phyloP scores from a whole-genome alignment of 2,888 invertebrate genomes.

The Lepidocyrtinus sp. region DNA sequence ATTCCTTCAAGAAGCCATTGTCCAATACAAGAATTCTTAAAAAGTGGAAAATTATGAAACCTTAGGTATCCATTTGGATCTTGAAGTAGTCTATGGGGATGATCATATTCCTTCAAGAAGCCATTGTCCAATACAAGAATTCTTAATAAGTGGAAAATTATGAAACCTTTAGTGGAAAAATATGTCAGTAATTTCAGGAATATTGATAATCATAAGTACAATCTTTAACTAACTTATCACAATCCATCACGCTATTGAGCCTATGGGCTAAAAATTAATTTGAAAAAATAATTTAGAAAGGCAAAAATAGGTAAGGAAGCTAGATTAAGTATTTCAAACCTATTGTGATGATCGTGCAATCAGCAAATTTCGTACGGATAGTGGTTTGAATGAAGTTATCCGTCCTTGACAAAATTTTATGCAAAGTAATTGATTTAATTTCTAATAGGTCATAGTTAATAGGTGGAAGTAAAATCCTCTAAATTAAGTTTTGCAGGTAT shows the following conservation, averaged over 20 bases:
- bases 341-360: constrained; percentile 91
- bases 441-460: too few species aligned
- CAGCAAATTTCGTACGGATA: constrained; percentile 83
- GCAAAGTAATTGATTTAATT: too few species aligned
- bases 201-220: too few species aligned
- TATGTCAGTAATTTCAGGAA: too few species aligned
- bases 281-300: neutral
- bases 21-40: neutral
- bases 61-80: constrained; percentile 77
- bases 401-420: constrained; percentile 78
- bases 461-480: too few species aligned
- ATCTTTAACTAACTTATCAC: constrained; percentile 81
- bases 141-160: too few species aligned
- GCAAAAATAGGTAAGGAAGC: constrained; percentile 7
- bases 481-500: too few species aligned
- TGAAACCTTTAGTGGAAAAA: too few species aligned
- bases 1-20: constrained; percentile 75
- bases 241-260: constrained; percentile 93
- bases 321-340: constrained; percentile 77
- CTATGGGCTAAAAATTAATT: constrained; percentile 72
- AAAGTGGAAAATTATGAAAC: too few species aligned
- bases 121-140: constrained; percentile 93
- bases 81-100: constrained; percentile 81
- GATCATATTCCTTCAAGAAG: constrained; percentile 82
- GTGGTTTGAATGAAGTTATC: constrained; percentile 89